Conservation (phyloP, 2,113 vertebrate species). For the Phylloscopus trochilus region DNA sequence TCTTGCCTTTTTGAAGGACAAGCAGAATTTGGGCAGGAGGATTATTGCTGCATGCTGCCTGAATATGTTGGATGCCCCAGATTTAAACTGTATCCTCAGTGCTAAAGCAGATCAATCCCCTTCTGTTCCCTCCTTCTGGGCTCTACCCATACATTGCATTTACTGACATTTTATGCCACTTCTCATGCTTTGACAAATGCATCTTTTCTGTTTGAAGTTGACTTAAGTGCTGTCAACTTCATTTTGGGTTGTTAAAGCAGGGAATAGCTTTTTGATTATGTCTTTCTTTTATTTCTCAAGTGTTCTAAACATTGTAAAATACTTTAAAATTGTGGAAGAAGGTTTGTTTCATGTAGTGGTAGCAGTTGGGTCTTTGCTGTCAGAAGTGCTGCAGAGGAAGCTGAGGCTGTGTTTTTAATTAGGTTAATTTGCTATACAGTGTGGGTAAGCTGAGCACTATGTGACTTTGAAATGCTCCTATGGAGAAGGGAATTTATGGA, state of each 20-base stretch:
- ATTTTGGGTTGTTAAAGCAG: neutral
- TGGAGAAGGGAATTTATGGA: neutral
- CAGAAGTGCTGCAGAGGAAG: neutral
- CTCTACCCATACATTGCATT: neutral
- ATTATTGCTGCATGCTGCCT: neutral
- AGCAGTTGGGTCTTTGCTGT: neutral
- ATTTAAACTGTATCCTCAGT: neutral
- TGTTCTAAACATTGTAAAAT: neutral
- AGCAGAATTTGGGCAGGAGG: neutral
- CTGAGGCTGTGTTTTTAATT: neutral
- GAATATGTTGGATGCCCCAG: neutral
- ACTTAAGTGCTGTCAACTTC: neutral
- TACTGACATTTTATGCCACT: neutral
- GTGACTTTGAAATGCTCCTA: neutral
- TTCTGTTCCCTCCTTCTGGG: neutral
- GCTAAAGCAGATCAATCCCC: neutral
- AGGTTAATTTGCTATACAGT: neutral
- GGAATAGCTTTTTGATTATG: neutral
- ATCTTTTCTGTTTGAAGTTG: neutral
- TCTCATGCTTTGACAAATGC: neutral
- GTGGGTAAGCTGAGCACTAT: neutral
- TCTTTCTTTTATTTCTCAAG: neutral
- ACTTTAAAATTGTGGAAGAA: neutral
- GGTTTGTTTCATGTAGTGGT: neutral
- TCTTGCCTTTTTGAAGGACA: neutral